Evolutionary conservation across 2,113 vertebrate species (phyloP).

Genomic region (Nanorana parkeri): DNA sequence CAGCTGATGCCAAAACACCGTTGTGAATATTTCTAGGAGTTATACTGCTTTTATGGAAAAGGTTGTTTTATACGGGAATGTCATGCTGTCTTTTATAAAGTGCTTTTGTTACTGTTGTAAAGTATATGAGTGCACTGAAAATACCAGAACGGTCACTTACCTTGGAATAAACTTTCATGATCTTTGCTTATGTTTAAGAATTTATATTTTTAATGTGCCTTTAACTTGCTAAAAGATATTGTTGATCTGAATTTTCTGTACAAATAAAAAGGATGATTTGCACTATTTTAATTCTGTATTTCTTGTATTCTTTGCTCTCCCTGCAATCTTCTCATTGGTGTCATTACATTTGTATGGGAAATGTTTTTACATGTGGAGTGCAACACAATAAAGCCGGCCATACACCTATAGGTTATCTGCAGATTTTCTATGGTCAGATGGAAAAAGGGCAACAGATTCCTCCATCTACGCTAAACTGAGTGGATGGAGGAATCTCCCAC

Average conservation of each 20-base stretch:
- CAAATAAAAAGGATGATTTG: conserved; percentile 36
- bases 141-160: not conserved
- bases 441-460: no score
- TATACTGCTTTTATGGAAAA: not conserved
- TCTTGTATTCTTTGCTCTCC: not conserved
- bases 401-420: no score
- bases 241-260: conserved; percentile 33
- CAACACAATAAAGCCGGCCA: no score
- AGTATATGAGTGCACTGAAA: not conserved
- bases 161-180: not conserved
- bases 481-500: no score
- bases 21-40: not conserved
- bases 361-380: no score
- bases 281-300: conserved; percentile 14
- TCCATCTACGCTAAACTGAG: no score
- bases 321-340: no score
- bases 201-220: conserved; percentile 50
- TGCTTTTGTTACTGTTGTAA: not conserved
- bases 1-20: not conserved
- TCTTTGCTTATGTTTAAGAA: not conserved
- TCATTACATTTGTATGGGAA: no score
- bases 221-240: conserved; percentile 26
- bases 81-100: not conserved
- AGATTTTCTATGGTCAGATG: no score
- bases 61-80: not conserved